Evolutionary conservation across 1,140 invertebrate genomes (phyloP), one percentile per base, ranked within the genome.

Genomic region (Caenorhabditis inopinata): DNA sequence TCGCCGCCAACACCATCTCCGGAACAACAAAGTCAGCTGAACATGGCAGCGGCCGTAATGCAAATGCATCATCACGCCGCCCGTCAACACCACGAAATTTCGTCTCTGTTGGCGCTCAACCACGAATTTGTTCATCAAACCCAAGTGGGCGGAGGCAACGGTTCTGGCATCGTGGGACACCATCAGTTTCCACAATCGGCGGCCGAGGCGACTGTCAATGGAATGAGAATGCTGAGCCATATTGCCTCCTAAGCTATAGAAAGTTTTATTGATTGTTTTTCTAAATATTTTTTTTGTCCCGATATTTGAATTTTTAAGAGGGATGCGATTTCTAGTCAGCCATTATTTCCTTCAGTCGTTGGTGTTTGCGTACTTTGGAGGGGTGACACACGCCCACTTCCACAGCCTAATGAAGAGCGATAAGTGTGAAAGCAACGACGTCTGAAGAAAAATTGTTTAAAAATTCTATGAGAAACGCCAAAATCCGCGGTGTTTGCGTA

Each of bases 141-240:
- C n/a, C 21, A 62, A 32, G 12, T 32, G 27, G 11, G 16, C 16
- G n/a, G 21, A 62, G 21, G 11, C 27, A 3, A 7, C 9, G 53
- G 49, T 27, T 11, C 0, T 16, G 27, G 35, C 53, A 14, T 14
- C 14, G 14, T 14, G 38, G 38, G 6, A 42, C 53, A 62, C 23
- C 53, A 62, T 62, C 27, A 14, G 27, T 32, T 5, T 5, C 5
- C 38, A 42, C 53, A 62, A 62, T 62, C 53, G 7, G 27, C 53
- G 9, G 53, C 53, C 12, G 53, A 62, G 21, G 53, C 53, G 1
- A 62, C 53, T 4, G 53, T 21, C 53, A 62, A 62, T 16, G 53
- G 53, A 62, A 62, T 62, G 53, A 29, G 53, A 62, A 62, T 62
- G 53, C 53, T 62, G 1, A 62, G 53, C 29, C 53, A 62, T 32